Evolutionary conservation across 2,797 vertebrate genomes (phyloP).

Genomic region (Holocentrus rufus): DNA sequence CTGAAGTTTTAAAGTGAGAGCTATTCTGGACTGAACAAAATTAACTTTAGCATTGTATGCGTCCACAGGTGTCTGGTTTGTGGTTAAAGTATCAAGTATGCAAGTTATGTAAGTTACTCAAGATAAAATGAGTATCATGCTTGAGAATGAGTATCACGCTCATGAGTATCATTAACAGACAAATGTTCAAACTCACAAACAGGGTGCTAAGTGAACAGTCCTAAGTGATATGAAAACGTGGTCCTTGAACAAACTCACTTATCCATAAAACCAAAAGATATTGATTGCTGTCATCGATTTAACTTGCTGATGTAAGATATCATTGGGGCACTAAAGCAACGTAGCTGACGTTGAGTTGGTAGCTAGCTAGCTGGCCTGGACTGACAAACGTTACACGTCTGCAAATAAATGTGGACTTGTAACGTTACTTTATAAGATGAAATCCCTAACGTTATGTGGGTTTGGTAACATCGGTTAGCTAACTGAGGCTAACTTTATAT

Average conservation of each 20-base stretch:
- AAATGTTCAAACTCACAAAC: no score
- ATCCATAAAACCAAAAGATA: neutral
- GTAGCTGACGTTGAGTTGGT: neutral
- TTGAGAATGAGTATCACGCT: no score
- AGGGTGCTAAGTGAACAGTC: no score
- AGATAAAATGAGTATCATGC: no score
- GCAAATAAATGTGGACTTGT: neutral
- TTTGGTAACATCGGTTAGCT: neutral
- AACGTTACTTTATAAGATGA: neutral
- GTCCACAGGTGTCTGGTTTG: neutral
- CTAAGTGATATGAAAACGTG: neutral
- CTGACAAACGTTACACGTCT: neutral
- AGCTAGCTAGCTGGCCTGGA: neutral
- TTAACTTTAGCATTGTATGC: neutral
- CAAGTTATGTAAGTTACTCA: neutral
- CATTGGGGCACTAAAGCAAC: no score
- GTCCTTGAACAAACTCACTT: neutral
- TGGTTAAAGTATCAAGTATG: neutral
- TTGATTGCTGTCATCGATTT: neutral
- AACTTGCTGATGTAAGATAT: neutral
- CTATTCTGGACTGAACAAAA: no score
- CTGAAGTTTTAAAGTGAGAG: no score
- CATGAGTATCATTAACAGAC: no score
- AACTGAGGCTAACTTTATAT: neutral
- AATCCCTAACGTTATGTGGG: neutral